Percentiles rank a stretch among this genome's conserved stretches.
Evolutionary conservation across 2,888 invertebrate species (phyloP).

Genomic region (Acleris emargana): DNA sequence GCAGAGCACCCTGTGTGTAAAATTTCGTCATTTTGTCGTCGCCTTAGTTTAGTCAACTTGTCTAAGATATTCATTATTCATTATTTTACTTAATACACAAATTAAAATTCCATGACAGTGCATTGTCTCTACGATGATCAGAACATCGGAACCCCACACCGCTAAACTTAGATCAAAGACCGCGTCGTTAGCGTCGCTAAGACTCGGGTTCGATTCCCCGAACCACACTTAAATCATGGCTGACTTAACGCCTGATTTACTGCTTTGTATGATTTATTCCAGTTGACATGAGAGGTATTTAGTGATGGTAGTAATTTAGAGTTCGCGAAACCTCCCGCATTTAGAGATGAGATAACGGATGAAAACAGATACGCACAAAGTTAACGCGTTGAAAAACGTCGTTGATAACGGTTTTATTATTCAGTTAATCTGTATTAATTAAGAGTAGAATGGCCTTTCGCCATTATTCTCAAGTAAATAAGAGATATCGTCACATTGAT

Average conservation of each 20-base stretch:
- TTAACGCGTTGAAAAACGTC: too few species aligned
- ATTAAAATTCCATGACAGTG: background rate
- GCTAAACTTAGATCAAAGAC: slow-evolving; percentile 31
- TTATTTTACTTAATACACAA: too few species aligned
- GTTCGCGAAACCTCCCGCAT: background rate
- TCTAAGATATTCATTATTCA: too few species aligned
- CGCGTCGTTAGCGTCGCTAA: slow-evolving; percentile 10
- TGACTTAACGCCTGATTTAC: slow-evolving; percentile 38
- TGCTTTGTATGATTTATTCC: slow-evolving; percentile 37
- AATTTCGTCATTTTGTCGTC: too few species aligned
- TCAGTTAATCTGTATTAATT: too few species aligned
- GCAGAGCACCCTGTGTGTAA: too few species aligned
- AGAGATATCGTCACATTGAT: too few species aligned
- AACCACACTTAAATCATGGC: slow-evolving; percentile 37
- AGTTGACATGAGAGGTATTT: slow-evolving; percentile 31
- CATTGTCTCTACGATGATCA: background rate
- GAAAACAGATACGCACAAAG: too few species aligned
- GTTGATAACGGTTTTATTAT: too few species aligned
- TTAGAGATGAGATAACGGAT: background rate
- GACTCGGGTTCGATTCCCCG: slow-evolving; percentile 39
- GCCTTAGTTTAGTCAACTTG: too few species aligned
- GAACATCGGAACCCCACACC: background rate
- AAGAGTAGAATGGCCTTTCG: too few species aligned
- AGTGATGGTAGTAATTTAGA: slow-evolving; percentile 12
- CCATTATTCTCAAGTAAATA: too few species aligned